These are phyloP conservation scores for Achlya flavicornis DNA, from an alignment of 2,888 invertebrate genomes.

Conservation along the genomic window DNA sequence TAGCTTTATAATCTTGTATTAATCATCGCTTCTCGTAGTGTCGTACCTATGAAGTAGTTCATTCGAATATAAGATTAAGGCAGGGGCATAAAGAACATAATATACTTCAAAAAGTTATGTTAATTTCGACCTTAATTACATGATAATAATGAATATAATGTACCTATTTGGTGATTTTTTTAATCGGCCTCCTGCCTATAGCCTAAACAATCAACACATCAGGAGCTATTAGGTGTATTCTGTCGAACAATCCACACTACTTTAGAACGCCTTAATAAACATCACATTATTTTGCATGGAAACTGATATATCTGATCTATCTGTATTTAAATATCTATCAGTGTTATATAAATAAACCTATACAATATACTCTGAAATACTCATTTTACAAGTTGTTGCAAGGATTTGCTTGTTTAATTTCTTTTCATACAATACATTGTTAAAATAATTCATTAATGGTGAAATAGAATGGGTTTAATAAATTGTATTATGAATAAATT, in stretches of 20 bases:
- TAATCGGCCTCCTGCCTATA: neutral
- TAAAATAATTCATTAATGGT: conserved; percentile 37
- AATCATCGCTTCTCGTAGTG: neutral
- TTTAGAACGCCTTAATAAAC: neutral
- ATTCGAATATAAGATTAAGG: neutral
- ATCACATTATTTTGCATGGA: conserved; percentile 26
- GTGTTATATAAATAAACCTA: neutral
- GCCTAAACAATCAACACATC: too few species aligned
- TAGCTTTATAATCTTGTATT: neutral
- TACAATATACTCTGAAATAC: conserved; percentile 36
- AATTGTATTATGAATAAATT: conserved; percentile 40
- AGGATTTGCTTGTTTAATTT: conserved; percentile 13
- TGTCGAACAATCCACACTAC: neutral
- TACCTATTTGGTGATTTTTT: too few species aligned
- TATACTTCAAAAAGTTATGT: too few species aligned
- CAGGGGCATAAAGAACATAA: neutral
- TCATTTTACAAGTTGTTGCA: conserved; percentile 36
- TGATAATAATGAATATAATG: too few species aligned
- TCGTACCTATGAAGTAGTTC: neutral
- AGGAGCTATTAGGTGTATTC: neutral
- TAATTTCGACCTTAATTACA: too few species aligned
- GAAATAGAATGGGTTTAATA: conserved; percentile 51
- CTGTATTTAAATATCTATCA: conserved; percentile 13
- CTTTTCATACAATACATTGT: conserved; percentile 38
- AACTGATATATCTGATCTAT: conserved; percentile 24